phyloP scores from a whole-genome alignment of 2,113 vertebrate species.

The Apeltes quadracus region DNA sequence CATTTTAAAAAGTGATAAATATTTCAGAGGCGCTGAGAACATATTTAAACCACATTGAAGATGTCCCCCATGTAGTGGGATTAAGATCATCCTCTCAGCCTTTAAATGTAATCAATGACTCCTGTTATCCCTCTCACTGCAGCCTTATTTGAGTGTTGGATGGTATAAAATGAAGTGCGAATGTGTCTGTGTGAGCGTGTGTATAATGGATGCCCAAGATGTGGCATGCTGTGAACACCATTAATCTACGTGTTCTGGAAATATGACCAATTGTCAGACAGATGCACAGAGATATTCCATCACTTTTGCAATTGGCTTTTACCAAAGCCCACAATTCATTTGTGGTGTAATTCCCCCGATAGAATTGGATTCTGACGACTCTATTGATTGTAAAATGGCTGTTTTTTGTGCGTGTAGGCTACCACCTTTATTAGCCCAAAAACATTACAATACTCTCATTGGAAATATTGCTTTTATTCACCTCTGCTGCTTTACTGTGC shows the following conservation, averaged over 20 bases:
- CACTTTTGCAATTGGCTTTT: conserved; percentile 81
- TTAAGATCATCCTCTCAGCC: conserved; percentile 76
- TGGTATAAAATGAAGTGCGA: conserved; percentile 68
- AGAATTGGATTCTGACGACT: conserved; percentile 78
- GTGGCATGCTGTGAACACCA: conserved; percentile 72
- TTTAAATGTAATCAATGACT: conserved; percentile 86
- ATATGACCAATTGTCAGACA: conserved; percentile 83
- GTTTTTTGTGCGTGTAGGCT: conserved; percentile 73
- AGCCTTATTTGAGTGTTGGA: conserved; percentile 65
- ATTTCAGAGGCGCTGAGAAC: conserved; percentile 76
- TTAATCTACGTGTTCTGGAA: conserved; percentile 87
- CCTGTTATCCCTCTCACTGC: conserved; percentile 69
- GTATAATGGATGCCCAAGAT: conserved; percentile 77
- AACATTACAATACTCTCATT: conserved; percentile 53
- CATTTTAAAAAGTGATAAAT: conserved; percentile 81
- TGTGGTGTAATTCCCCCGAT: conserved; percentile 79
- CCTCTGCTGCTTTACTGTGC: conserved; percentile 3
- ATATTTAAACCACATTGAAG: conserved; percentile 81
- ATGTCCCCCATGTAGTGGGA: conserved; percentile 70
- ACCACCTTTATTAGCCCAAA: conserved; percentile 60
- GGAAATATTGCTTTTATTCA: conserved; percentile 51
- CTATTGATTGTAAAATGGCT: conserved; percentile 82
- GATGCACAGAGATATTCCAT: conserved; percentile 81
- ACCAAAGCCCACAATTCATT: conserved; percentile 81
- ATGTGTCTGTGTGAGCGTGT: conserved; percentile 15